These are phyloP conservation scores for Philypnodon macrostomus DNA, from an alignment of 2,797 vertebrate species.

Conservation along the genomic window DNA sequence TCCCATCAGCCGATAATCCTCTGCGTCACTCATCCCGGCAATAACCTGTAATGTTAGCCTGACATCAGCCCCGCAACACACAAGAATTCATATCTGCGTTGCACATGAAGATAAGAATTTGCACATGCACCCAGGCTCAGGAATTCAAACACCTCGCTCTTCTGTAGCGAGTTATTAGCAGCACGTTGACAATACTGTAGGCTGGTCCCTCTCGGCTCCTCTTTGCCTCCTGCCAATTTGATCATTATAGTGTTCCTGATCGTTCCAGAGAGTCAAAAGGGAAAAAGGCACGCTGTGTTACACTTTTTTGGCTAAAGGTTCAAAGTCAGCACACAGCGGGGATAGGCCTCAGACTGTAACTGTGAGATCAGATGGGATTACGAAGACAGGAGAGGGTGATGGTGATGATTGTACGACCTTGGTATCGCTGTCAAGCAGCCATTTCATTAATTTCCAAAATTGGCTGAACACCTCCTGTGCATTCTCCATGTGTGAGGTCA, in stretches of 20 bases:
- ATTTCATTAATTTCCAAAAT: slow-evolving; percentile 51
- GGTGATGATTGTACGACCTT: slow-evolving; percentile 40
- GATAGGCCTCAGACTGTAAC: slow-evolving; percentile 53
- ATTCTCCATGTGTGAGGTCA: slow-evolving; percentile 45
- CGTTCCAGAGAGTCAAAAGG: slow-evolving; percentile 66
- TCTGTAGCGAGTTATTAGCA: slow-evolving; percentile 61
- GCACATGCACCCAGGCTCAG: no score
- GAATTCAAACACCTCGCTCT: slow-evolving; percentile 40
- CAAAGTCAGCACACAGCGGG: slow-evolving; percentile 62
- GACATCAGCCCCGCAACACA: slow-evolving; percentile 54
- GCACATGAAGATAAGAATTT: no score
- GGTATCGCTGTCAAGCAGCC: slow-evolving; percentile 55
- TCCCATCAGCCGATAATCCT: slow-evolving; percentile 59
- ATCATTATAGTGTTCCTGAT: slow-evolving; percentile 72
- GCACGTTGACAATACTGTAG: slow-evolving; percentile 70
- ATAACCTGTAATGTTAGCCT: slow-evolving; percentile 66
- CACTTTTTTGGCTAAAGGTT: slow-evolving; percentile 73
- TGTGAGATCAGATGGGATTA: slow-evolving; percentile 64
- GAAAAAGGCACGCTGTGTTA: slow-evolving; percentile 49
- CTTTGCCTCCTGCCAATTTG: slow-evolving; percentile 56
- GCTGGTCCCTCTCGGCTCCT: slow-evolving; percentile 40
- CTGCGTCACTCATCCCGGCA: slow-evolving; percentile 72
- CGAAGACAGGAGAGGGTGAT: slow-evolving; percentile 38
- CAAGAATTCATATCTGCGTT: slow-evolving; percentile 42
- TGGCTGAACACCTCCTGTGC: slow-evolving; percentile 27